A percentile compares a stretch with the other conserved stretches of the same genome.
phyloP scores from a whole-genome alignment of 1,140 invertebrate genomes.

The Neuroterus valhalla region DNA sequence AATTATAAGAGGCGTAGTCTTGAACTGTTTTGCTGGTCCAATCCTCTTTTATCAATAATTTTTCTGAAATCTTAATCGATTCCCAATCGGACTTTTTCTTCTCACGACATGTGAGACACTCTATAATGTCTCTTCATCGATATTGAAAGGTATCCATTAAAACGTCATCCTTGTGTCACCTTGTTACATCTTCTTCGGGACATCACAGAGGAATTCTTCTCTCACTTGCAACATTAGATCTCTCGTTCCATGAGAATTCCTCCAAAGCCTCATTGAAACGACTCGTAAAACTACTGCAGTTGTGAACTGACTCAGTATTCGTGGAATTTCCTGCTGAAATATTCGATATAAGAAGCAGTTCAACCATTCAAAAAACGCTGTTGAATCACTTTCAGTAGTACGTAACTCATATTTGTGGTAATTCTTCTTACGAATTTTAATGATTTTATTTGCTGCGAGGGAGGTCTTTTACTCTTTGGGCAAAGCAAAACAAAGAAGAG shows the following conservation, averaged over 20 bases:
- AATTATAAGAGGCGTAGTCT: no score
- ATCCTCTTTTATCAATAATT: no score
- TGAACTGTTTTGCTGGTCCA: no score
- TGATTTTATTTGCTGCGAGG: background rate
- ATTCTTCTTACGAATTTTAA: background rate
- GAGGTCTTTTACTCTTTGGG: background rate
- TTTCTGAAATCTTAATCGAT: no score
- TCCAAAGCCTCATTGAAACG: background rate
- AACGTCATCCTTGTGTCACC: background rate
- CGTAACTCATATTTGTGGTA: background rate
- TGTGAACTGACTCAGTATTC: background rate
- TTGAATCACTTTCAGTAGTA: background rate
- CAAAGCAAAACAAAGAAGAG: background rate
- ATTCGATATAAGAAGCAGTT: background rate
- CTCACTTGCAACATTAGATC: background rate
- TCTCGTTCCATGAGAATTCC: constrained; percentile 6
- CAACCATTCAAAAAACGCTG: no score
- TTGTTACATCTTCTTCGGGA: constrained; percentile 3
- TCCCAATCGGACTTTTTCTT: background rate
- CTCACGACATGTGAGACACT: background rate
- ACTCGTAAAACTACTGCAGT: constrained; percentile 2
- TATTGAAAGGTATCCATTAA: constrained; percentile 22
- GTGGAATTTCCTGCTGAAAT: constrained; percentile 1
- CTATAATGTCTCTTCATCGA: background rate
- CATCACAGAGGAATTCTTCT: constrained; percentile 4